Percentiles rank a stretch among this genome's conserved stretches.
phyloP scores from a whole-genome alignment of 2,113 vertebrate genomes.

The Sphaerodactylus townsendi region DNA sequence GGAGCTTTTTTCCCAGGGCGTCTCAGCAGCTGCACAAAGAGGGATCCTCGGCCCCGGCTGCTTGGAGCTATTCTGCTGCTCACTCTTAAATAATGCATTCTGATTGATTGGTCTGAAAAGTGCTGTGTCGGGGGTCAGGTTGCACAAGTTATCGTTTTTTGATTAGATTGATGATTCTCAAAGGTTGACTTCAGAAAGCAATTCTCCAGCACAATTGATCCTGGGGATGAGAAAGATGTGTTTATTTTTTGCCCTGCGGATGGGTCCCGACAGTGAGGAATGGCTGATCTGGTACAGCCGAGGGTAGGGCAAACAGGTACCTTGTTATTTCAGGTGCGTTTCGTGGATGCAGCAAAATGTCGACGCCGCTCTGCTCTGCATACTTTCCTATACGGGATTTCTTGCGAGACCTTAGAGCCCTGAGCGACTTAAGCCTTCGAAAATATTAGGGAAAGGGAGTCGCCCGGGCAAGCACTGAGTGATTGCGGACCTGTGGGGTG shows the following conservation, averaged over 20 bases:
- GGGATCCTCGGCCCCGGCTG: background rate
- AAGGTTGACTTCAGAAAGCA: conserved; percentile 67
- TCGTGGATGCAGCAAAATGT: no score
- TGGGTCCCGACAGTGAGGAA: background rate
- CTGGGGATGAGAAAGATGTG: conserved; percentile 6
- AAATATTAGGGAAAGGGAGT: background rate
- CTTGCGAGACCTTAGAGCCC: background rate
- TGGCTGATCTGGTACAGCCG: fast-evolving
- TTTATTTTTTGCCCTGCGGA: background rate
- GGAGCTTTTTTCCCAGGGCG: background rate
- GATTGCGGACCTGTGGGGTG: no score
- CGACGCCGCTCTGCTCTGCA: background rate
- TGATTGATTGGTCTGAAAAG: conserved; percentile 63
- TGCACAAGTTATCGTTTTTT: conserved; percentile 53
- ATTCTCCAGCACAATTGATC: conserved; percentile 58
- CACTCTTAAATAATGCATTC: conserved; percentile 64
- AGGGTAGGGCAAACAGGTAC: background rate
- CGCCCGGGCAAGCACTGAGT: no score
- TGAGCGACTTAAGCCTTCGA: background rate
- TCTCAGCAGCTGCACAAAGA: fast-evolving
- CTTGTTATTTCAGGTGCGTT: background rate
- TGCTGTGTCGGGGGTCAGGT: conserved; percentile 56
- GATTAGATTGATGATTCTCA: conserved; percentile 63
- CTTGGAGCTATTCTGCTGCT: background rate
- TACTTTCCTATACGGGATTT: no score